phyloP scores from a whole-genome alignment of 2,888 invertebrate genomes.

The Calliphora vomitoria region DNA sequence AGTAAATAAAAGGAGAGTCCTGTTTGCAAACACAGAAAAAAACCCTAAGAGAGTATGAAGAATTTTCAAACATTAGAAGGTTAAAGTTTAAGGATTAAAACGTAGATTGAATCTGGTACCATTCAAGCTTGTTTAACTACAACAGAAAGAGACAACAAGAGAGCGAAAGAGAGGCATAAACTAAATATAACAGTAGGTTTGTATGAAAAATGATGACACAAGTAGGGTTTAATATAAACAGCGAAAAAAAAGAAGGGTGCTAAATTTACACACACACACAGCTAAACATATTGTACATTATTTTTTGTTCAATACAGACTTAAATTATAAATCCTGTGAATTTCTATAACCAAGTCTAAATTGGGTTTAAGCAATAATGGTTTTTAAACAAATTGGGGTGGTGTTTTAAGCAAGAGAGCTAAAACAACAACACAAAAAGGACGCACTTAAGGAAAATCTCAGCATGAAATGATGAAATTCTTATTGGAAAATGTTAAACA shows the following conservation, averaged over 20 bases:
- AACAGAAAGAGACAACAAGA: neutral
- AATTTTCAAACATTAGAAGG: slow-evolving; percentile 6
- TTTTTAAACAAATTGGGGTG: slow-evolving; percentile 52
- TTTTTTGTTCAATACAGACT: slow-evolving; percentile 68
- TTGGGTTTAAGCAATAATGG: slow-evolving; percentile 62
- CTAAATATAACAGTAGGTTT: neutral
- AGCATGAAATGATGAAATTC: slow-evolving; percentile 54
- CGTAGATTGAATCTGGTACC: slow-evolving; percentile 58
- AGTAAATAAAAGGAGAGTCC: slow-evolving; percentile 16
- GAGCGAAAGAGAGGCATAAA: neutral
- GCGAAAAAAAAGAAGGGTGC: slow-evolving; percentile 50
- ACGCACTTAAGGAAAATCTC: slow-evolving; percentile 46
- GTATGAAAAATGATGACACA: slow-evolving; percentile 49
- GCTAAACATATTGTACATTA: slow-evolving; percentile 29
- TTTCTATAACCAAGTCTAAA: slow-evolving; percentile 60
- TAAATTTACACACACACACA: slow-evolving; percentile 28
- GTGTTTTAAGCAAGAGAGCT: slow-evolving; percentile 34
- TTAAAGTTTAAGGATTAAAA: slow-evolving; percentile 68
- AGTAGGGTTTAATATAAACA: slow-evolving; percentile 51
- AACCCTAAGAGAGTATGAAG: neutral
- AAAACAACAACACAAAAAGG: slow-evolving; percentile 11
- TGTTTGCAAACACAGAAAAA: neutral
- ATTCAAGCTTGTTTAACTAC: neutral
- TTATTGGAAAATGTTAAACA: slow-evolving; percentile 55
- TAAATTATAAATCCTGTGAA: slow-evolving; percentile 60